A percentile compares a stretch with the other conserved stretches of the same genome.
Evolutionary conservation across 2,797 vertebrate species (phyloP).

Genomic region (Melanotaenia trifasciata): DNA sequence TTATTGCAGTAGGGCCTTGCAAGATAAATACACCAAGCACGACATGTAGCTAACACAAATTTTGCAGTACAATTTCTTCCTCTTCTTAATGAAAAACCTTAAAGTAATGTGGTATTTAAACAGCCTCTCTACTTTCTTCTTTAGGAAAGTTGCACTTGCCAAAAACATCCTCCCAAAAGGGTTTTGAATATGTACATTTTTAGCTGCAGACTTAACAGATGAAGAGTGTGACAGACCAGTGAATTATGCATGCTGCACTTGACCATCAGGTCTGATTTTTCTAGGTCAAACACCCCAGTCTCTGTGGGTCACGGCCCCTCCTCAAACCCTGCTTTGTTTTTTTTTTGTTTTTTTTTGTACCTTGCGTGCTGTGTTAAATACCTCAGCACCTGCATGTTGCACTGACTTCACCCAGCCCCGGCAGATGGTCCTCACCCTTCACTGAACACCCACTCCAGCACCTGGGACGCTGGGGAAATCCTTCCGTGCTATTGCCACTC

Average conservation of each 20-base stretch:
- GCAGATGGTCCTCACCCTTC: constrained; percentile 81
- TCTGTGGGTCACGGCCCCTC: constrained; percentile 42
- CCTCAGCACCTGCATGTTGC: constrained; percentile 80
- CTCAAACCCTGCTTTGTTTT: constrained; percentile 18
- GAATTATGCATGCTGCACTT: constrained; percentile 53
- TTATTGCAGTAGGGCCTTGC: no score
- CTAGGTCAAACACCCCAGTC: constrained; percentile 63
- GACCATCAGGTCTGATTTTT: constrained; percentile 64
- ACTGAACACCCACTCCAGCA: constrained; percentile 62
- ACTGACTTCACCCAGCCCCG: constrained; percentile 69
- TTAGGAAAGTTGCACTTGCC: background rate
- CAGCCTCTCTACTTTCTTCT: background rate
- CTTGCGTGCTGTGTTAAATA: constrained; percentile 72
- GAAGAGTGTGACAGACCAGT: constrained; percentile 40
- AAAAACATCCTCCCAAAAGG: background rate
- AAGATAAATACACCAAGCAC: no score
- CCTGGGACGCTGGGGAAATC: constrained; percentile 68
- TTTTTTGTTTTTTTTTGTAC: constrained; percentile 42
- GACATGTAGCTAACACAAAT: no score
- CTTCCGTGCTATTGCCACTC: constrained; percentile 49
- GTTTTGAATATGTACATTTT: no score
- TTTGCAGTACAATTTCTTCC: no score
- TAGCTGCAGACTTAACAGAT: background rate
- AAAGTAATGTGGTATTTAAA: no score
- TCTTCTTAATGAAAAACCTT: no score